A percentile compares a stretch with the other conserved stretches of the same genome.
Evolutionary conservation across 2,797 vertebrate species (phyloP).

Genomic region (Myotis vivesi): DNA sequence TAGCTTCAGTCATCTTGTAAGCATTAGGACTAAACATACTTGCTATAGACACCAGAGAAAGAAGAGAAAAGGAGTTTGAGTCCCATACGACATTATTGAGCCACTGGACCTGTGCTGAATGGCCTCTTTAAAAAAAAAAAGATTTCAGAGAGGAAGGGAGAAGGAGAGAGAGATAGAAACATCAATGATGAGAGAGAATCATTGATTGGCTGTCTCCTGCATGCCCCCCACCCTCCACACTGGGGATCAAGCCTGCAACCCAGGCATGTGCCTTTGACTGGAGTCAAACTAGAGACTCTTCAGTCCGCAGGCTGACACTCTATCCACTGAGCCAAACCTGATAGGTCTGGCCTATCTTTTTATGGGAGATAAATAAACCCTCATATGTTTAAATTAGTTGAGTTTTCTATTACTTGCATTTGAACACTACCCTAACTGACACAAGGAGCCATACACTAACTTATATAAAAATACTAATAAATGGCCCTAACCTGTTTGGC

Average conservation of each 20-base stretch:
- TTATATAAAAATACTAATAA: slow-evolving; percentile 3
- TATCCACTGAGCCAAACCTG: too few relatives aligned
- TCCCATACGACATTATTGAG: not conserved
- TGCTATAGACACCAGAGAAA: not conserved
- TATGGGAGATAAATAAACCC: slow-evolving; percentile 4
- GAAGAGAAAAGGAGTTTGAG: slow-evolving; percentile 2
- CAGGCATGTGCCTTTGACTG: too few relatives aligned
- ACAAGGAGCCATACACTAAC: not conserved
- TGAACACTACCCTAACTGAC: not conserved
- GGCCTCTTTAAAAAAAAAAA: too few relatives aligned
- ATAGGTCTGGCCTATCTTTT: not conserved
- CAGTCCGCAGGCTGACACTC: too few relatives aligned
- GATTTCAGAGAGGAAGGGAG: too few relatives aligned
- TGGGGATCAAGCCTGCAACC: too few relatives aligned
- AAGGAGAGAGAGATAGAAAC: too few relatives aligned
- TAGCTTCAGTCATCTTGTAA: slow-evolving; percentile 9
- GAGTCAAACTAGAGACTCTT: too few relatives aligned
- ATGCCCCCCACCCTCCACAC: too few relatives aligned
- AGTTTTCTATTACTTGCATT: slow-evolving; percentile 18
- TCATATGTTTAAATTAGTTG: not conserved
- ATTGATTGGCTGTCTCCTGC: too few relatives aligned
- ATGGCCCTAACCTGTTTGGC: not conserved
- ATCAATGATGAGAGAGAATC: too few relatives aligned
- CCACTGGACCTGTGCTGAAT: not conserved
- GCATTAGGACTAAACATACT: not conserved